A percentile compares a stretch with the other conserved stretches of the same genome.
phyloP scores from a whole-genome alignment of 2,797 vertebrate genomes.

The Halcyon badia region DNA sequence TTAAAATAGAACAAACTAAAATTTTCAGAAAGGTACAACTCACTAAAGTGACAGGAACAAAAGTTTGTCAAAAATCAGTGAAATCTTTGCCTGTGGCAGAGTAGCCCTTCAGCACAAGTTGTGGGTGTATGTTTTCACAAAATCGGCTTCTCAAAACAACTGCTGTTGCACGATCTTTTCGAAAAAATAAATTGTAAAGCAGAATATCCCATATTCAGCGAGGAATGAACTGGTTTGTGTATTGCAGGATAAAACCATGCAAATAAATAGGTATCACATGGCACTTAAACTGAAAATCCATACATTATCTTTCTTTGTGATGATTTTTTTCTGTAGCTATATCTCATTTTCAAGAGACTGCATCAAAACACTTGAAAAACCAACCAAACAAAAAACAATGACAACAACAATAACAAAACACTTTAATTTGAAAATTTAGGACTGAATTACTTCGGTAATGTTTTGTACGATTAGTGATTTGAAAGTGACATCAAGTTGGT shows the following conservation, averaged over 20 bases:
- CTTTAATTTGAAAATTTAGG: neutral
- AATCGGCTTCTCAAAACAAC: neutral
- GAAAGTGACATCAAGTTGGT: neutral
- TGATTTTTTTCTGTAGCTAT: neutral
- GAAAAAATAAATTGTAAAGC: neutral
- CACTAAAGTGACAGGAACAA: neutral
- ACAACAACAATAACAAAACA: neutral
- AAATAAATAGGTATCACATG: neutral
- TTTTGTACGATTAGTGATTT: neutral
- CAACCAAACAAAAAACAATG: accelerated
- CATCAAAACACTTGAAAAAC: neutral
- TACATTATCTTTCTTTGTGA: neutral
- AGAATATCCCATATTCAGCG: neutral
- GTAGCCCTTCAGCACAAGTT: neutral
- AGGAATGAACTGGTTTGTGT: neutral
- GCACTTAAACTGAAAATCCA: neutral
- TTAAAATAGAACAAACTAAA: neutral
- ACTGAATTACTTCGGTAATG: neutral
- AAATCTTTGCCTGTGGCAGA: neutral
- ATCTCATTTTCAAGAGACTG: neutral
- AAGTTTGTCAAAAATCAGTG: neutral
- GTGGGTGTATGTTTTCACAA: neutral
- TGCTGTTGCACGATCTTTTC: neutral
- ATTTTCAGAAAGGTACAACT: neutral
- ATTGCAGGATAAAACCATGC: neutral